These are phyloP conservation scores for Lampris incognitus DNA, from an alignment of 2,113 vertebrate species.

Conservation along the genomic window DNA sequence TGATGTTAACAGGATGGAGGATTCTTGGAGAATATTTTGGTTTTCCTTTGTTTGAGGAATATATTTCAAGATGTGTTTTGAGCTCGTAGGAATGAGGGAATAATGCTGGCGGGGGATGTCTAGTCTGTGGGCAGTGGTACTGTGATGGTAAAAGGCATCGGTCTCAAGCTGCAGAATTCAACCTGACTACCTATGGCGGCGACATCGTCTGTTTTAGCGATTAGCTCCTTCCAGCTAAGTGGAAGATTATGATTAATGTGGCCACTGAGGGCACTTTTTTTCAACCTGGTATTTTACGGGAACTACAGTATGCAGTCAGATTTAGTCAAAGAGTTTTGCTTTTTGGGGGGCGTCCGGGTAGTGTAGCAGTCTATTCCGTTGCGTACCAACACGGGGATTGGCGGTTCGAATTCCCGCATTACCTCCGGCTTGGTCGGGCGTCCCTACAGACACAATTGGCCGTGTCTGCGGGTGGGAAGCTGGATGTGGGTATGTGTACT, in stretches of 20 bases:
- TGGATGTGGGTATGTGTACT: too few relatives aligned
- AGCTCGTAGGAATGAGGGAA: slow-evolving; percentile 34
- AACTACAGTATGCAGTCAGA: slow-evolving; percentile 14
- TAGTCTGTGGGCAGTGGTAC: slow-evolving; percentile 44
- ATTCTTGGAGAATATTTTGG: slow-evolving; percentile 52
- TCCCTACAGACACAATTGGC: too few relatives aligned
- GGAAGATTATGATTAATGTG: slow-evolving; percentile 53
- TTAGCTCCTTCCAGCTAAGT: slow-evolving; percentile 45
- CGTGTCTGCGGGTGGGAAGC: too few relatives aligned
- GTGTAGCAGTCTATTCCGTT: too few relatives aligned
- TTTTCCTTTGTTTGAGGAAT: slow-evolving; percentile 63
- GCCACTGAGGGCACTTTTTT: slow-evolving; percentile 30
- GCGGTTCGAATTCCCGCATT: too few relatives aligned
- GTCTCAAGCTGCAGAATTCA: slow-evolving; percentile 41
- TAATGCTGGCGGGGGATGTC: slow-evolving; percentile 46
- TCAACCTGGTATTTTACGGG: neutral
- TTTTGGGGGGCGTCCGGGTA: neutral
- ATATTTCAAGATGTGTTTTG: slow-evolving; percentile 69
- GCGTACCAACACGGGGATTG: too few relatives aligned
- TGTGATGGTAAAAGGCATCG: slow-evolving; percentile 12
- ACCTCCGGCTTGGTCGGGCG: too few relatives aligned
- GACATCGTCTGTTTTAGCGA: slow-evolving; percentile 54
- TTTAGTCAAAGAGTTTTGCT: slow-evolving; percentile 9
- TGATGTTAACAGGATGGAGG: slow-evolving; percentile 73
- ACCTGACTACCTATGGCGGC: slow-evolving; percentile 36